Percentiles rank a stretch among this genome's conserved stretches.
Conservation (phyloP, 2,113 vertebrate species). For the Stomatorhinus ivindoensis region DNA sequence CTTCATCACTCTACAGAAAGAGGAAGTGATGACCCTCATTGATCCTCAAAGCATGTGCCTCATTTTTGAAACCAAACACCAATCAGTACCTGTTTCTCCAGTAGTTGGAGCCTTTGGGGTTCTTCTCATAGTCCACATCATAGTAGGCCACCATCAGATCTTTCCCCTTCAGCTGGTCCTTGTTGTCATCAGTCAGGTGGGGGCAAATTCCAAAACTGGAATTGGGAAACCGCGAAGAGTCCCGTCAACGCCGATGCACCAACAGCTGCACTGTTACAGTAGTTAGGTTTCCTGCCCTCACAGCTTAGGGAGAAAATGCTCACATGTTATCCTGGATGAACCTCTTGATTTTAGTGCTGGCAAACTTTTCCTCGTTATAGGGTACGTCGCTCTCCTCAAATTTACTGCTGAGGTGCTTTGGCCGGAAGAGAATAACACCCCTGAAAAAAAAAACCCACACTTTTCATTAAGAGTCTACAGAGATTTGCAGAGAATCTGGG, state of each 20-base stretch:
- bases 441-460: slow-evolving; percentile 50
- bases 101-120: slow-evolving; percentile 95
- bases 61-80: background rate
- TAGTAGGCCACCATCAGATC: slow-evolving; percentile 90
- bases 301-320: slow-evolving; percentile 34
- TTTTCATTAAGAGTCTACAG: background rate
- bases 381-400: slow-evolving; percentile 78
- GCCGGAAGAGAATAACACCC: slow-evolving; percentile 80
- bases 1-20: slow-evolving; percentile 81
- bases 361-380: slow-evolving; percentile 74
- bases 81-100: slow-evolving; percentile 86
- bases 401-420: slow-evolving; percentile 75
- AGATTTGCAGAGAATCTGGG: background rate
- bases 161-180: slow-evolving; percentile 83
- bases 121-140: slow-evolving; percentile 92
- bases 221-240: background rate
- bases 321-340: slow-evolving; percentile 95
- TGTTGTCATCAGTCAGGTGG: slow-evolving; percentile 94
- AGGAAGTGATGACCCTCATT: background rate
- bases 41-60: background rate
- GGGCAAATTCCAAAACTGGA: slow-evolving; percentile 89
- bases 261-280: background rate
- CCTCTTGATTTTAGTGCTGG: slow-evolving; percentile 79
- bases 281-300: background rate
- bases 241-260: background rate